Evolutionary conservation across 2,888 invertebrate species (phyloP).

Genomic region (Dryocosmus kuriphilus): DNA sequence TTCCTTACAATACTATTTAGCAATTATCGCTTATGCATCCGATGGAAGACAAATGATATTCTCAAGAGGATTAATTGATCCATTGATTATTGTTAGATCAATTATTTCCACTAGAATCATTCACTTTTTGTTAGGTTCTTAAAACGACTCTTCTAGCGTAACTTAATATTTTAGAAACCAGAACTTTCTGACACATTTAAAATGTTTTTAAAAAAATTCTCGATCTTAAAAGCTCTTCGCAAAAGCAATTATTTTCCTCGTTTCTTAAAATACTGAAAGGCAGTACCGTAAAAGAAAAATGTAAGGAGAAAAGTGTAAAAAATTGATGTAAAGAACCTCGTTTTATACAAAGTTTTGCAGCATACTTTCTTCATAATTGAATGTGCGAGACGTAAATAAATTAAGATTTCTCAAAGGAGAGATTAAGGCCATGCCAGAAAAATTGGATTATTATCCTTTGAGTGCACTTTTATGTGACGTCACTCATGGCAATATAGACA

Average conservation of each 20-base stretch:
- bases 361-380: constrained; percentile 4
- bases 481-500: constrained; percentile 18
- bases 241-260: not conserved
- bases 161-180: no score
- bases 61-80: not conserved
- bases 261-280: not conserved
- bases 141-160: no score
- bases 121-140: no score
- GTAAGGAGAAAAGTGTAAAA: not conserved
- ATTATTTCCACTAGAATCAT: no score
- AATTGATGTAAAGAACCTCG: not conserved
- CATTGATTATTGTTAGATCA: not conserved
- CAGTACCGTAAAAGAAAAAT: constrained; percentile 1
- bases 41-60: not conserved
- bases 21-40: not conserved
- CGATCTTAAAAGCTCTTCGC: not conserved
- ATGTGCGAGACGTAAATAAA: constrained; percentile 2
- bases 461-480: constrained; percentile 27
- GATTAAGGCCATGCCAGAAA: constrained; percentile 1
- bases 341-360: constrained; percentile 6
- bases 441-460: constrained; percentile 37
- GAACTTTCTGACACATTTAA: no score
- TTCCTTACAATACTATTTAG: not conserved
- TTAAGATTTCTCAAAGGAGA: constrained; percentile 25
- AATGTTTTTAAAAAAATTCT: no score